Base-by-base conservation (phyloP, 1,140 invertebrate species). In the Sminthurinus signatus region DNA sequence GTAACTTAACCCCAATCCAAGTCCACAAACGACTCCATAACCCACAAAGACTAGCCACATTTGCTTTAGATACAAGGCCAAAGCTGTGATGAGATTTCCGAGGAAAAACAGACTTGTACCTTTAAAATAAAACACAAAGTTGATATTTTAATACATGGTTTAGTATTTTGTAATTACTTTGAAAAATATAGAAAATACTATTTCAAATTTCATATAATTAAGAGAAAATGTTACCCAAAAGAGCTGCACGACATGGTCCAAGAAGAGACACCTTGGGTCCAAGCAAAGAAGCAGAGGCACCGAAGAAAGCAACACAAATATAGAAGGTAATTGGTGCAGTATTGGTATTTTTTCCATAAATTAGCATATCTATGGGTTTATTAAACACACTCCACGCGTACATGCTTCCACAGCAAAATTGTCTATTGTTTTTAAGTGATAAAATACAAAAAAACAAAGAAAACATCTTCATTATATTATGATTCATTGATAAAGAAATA, bases 381-480 rank as follows among this genome's bases (percentile, higher is more conserved):
- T 71, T 67, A 39, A 65, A 66, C 12, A 71, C 65, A 17, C 51
- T 60, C 65, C 65, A 71, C 5, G 65, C 50, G 43, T 67, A 71
- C 14, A 71, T 52, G 19, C 64, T 67, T n/a, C 69, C 69, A 52
- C 62, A 65, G 28, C 69, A 71, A 32, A 71, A 71, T 32, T 71
- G 69, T n/a, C n/a, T n/a, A n/a, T n/a, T n/a, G n/a, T n/a, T n/a
- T n/a, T n/a, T n/a, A n/a, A n/a, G n/a, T n/a, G n/a, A n/a, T n/a
- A n/a, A n/a, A n/a, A n/a, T n/a, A n/a, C n/a, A n/a, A n/a, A n/a
- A n/a, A n/a, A n/a, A n/a, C n/a, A n/a, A n/a, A n/a, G n/a, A n/a
- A n/a, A n/a, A n/a, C n/a, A n/a, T n/a, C n/a, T n/a, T n/a, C n/a
- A n/a, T n/a, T n/a, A n/a, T n/a, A n/a, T n/a, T n/a, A n/a, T n/a